Conservation (phyloP, 2,113 vertebrate species). For the Odobenus rosmarus region DNA sequence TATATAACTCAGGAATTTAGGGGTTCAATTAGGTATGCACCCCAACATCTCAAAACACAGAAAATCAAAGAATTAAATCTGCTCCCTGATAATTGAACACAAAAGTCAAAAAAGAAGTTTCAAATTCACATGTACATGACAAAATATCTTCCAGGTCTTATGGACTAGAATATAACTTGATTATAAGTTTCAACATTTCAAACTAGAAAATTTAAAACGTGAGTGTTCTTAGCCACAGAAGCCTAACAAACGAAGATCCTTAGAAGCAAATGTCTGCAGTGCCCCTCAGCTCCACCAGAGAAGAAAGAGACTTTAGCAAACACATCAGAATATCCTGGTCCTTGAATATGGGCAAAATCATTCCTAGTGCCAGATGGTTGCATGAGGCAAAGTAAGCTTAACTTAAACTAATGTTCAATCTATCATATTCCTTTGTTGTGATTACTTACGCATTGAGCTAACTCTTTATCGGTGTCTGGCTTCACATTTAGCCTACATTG, state of each 20-base stretch:
- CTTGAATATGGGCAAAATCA: neutral
- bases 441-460: neutral
- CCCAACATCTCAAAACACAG: neutral
- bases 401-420: neutral
- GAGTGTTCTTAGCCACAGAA: neutral
- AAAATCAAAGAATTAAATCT: neutral
- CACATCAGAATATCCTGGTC: neutral
- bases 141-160: neutral
- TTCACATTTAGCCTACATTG: neutral
- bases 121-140: neutral
- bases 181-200: neutral
- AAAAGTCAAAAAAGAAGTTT: neutral
- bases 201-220: neutral
- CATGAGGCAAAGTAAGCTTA: neutral
- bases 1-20: neutral
- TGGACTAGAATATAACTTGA: neutral
- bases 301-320: neutral
- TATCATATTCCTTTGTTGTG: neutral
- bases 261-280: neutral
- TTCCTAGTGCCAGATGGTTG: neutral
- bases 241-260: neutral
- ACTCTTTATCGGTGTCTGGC: neutral
- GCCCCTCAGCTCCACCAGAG: neutral
- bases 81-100: neutral
- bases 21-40: neutral